Evolutionary conservation across 2,113 vertebrate genomes (phyloP).

Genomic region (Bujurquina vittata): DNA sequence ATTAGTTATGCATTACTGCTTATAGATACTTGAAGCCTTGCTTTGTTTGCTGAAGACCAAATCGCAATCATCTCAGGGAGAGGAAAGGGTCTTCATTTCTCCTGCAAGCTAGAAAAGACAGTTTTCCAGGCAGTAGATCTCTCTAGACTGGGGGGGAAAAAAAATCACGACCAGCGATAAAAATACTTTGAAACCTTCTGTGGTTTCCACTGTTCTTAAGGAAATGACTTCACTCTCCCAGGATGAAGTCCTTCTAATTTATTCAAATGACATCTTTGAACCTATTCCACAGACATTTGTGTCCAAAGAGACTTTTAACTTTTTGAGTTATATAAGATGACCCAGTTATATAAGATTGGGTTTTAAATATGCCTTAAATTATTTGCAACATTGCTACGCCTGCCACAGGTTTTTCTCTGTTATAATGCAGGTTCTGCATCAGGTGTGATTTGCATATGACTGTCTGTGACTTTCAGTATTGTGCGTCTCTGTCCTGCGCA

Average conservation of each 20-base stretch:
- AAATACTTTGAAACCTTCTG: constrained; percentile 8
- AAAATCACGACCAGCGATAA: neutral
- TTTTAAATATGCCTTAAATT: neutral
- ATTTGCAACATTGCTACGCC: neutral
- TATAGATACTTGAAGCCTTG: neutral
- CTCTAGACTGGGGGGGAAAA: neutral
- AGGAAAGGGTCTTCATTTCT: neutral
- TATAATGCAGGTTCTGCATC: neutral
- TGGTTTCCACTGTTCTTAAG: neutral
- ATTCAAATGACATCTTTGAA: neutral
- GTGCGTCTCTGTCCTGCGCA: constrained; percentile 59
- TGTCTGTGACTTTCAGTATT: neutral
- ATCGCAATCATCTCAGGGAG: neutral
- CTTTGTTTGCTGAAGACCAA: neutral
- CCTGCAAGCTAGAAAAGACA: neutral
- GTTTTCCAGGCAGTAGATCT: neutral
- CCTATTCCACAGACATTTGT: constrained; percentile 25
- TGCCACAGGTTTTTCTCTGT: neutral
- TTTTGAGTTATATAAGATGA: constrained; percentile 9
- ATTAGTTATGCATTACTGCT: constrained; percentile 7
- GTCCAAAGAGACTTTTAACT: constrained; percentile 39
- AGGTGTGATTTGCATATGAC: neutral
- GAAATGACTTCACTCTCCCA: constrained; percentile 30
- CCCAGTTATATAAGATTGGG: too few species aligned
- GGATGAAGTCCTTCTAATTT: constrained; percentile 13